Percentiles rank a stretch among this genome's conserved stretches.
phyloP scores from a whole-genome alignment of 2,113 vertebrate species.

The Microtus pennsylvanicus region DNA sequence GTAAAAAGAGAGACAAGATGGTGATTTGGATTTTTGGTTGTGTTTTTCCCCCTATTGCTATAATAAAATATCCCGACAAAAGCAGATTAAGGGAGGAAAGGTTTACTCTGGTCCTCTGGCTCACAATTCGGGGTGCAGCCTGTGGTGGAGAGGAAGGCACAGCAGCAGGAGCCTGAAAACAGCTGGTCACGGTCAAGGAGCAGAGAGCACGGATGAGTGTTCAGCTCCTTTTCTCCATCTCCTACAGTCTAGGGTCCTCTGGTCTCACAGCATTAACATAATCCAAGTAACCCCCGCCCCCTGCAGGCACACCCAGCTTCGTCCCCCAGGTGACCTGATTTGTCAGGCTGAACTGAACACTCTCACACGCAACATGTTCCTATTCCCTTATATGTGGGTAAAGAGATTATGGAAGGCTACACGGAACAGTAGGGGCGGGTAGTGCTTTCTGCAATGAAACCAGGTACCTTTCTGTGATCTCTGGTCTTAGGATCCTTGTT shows the following conservation, averaged over 20 bases:
- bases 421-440: not conserved
- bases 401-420: constrained; percentile 17
- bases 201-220: not conserved
- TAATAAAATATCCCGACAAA: not conserved
- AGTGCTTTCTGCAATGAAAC: not conserved
- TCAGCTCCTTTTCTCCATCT: too few species aligned
- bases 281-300: not conserved
- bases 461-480: not conserved
- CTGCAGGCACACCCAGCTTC: not conserved
- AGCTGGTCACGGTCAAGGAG: not conserved
- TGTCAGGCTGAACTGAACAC: not conserved
- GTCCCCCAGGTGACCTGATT: not conserved
- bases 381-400: not conserved
- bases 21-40: not conserved
- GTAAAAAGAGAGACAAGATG: not conserved
- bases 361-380: not conserved
- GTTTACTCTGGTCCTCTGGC: not conserved
- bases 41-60: not conserved
- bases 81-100: not conserved
- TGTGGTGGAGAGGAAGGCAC: not conserved
- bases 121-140: too few species aligned
- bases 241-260: not conserved
- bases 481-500: constrained; percentile 23
- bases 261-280: not conserved
- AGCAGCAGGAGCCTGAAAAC: not conserved